phyloP scores from a whole-genome alignment of 37 sponge, comb jelly and placozoan species.

The Ephydatia muelleri region DNA sequence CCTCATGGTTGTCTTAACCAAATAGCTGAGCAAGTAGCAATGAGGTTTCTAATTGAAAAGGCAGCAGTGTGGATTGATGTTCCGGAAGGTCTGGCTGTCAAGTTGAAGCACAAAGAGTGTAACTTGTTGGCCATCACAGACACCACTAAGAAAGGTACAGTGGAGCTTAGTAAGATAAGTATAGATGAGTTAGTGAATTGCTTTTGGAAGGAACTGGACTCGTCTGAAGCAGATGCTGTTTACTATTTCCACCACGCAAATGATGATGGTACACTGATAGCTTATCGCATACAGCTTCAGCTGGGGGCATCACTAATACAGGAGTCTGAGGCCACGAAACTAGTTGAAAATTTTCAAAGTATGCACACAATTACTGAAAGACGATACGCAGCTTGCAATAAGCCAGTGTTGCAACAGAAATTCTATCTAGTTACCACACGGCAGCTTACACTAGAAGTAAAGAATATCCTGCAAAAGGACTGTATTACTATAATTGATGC shows the following conservation, averaged over 20 bases:
- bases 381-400: neutral
- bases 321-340: neutral
- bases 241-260: neutral
- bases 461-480: neutral
- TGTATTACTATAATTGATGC: neutral
- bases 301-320: neutral
- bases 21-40: neutral
- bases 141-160: too few relatives aligned
- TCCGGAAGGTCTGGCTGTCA: too few relatives aligned
- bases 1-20: neutral
- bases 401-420: neutral
- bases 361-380: neutral
- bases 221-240: neutral
- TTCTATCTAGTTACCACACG: neutral
- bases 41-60: neutral
- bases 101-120: too few relatives aligned
- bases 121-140: too few relatives aligned
- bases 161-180: neutral
- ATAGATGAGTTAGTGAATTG: neutral
- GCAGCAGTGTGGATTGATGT: neutral
- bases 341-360: neutral
- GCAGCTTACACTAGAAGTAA: neutral
- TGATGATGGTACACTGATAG: neutral
- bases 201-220: neutral
- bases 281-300: neutral